phyloP scores from a whole-genome alignment of 2,888 invertebrate species.

The Adelphocoris suturalis region DNA sequence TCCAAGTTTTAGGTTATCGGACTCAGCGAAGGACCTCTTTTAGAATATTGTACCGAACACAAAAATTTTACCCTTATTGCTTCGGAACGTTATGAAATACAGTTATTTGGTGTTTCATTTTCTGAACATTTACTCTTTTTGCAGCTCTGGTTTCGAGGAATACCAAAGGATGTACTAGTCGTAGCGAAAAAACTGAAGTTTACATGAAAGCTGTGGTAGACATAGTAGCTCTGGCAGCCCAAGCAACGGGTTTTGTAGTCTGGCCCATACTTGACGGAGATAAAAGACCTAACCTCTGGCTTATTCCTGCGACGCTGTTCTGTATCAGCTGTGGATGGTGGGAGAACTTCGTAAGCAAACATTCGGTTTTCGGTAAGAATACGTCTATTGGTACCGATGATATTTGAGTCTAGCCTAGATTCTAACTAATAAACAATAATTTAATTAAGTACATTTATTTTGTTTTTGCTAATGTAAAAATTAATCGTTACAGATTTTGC shows the following conservation, averaged over 20 bases:
- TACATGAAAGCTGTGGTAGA: constrained; percentile 87
- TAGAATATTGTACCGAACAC: too few species aligned
- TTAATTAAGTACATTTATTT: background rate
- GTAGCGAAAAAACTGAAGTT: constrained; percentile 77
- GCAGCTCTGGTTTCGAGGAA: constrained; percentile 89
- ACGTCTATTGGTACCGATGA: background rate
- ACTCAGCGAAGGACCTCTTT: too few species aligned
- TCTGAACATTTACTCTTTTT: background rate
- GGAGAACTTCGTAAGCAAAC: constrained; percentile 96
- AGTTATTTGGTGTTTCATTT: too few species aligned
- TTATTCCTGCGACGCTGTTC: constrained; percentile 91
- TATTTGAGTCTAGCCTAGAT: too few species aligned
- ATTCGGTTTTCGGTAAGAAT: constrained; percentile 87
- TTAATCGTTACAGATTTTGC: too few species aligned
- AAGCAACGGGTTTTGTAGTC: constrained; percentile 93
- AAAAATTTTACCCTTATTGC: too few species aligned
- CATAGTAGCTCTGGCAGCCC: constrained; percentile 90
- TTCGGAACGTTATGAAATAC: too few species aligned
- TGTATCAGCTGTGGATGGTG: constrained; percentile 97
- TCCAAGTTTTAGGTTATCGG: too few species aligned
- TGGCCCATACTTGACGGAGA: constrained; percentile 91
- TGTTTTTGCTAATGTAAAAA: too few species aligned
- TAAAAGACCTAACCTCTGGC: constrained; percentile 86
- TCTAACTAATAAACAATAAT: too few species aligned
- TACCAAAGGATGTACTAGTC: constrained; percentile 83